Evolutionary conservation across 30 jellyfish, hydroid and myxozoan species (phyloP), one percentile per base, ranked within the genome.

Genomic region (Mastigias papua): DNA sequence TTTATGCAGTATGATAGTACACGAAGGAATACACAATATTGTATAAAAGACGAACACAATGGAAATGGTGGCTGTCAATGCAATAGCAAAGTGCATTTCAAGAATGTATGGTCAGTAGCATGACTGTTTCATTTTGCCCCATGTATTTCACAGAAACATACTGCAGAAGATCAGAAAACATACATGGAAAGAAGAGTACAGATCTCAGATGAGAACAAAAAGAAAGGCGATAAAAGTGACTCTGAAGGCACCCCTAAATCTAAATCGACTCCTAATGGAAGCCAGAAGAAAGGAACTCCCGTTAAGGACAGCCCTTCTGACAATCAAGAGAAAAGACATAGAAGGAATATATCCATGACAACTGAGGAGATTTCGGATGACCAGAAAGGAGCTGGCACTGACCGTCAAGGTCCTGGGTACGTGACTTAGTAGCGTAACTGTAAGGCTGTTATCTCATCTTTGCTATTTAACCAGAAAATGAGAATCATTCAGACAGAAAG

Each of bases 211-310:
- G 77, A 83, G 26, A 63, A 25, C 58, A 62, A 60, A 62, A 83
- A 71, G 69, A 83, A 70, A 61, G 73, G 73, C 10, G 92, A 83
- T 15, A 82, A 49, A 49, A 22, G 63, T 8, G 86, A 69, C 48
- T 66, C 85, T 19, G 86, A 69, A 63, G 74, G 64, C 15, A 58
- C 76, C 35, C 75, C 72, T 10, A 83, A 83, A 75, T 30, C 26
- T 1, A 57, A 57, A 51, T 2, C 80, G 65, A 71, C 92, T 19
- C 83, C 92, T 50, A 83, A 83, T 29, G 92, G 92, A 33, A 58
- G 49, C 30, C 92, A 83, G 86, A 83, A 83, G 46, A 82, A 83
- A 33, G 58, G 86, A 20, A 60, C 92, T n/a, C 76, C 92, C 19
- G 49, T 26, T 34, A 83, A 83, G 54, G 92, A 83, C 23, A 70